These are phyloP conservation scores for Cryptocephalus moraei DNA, from an alignment of 2,888 invertebrate genomes.

Conservation along the genomic window DNA sequence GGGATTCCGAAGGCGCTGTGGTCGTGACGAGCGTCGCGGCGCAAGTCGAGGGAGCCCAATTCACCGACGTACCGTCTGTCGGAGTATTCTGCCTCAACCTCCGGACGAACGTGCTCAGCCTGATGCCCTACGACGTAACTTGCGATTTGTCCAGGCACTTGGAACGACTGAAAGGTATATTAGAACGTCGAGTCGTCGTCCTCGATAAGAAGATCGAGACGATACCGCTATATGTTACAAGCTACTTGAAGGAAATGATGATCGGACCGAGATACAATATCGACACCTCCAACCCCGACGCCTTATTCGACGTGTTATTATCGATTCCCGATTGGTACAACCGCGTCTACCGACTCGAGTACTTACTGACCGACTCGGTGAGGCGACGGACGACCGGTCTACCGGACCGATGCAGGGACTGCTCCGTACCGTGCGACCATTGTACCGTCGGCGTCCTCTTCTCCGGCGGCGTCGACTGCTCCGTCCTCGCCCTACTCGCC, in stretches of 20 bases:
- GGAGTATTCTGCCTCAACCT: slow-evolving; percentile 48
- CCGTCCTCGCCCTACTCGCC: slow-evolving; percentile 75
- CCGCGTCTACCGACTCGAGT: slow-evolving; percentile 40
- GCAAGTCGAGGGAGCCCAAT: slow-evolving; percentile 43
- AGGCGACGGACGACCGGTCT: slow-evolving; percentile 49
- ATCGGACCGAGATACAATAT: slow-evolving; percentile 2
- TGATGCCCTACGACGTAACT: slow-evolving; percentile 35
- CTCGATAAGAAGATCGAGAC: no score
- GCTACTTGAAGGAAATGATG: not conserved
- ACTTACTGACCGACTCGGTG: slow-evolving; percentile 49
- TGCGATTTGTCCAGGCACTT: no score
- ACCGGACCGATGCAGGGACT: slow-evolving; percentile 52
- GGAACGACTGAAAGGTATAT: no score
- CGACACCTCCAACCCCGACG: slow-evolving; percentile 25
- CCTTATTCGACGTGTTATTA: slow-evolving; percentile 33
- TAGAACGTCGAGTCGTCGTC: no score
- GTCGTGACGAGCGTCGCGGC: slow-evolving; percentile 46
- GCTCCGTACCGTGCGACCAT: slow-evolving; percentile 40
- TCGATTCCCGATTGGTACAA: slow-evolving; percentile 23
- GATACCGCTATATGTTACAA: no score
- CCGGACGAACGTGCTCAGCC: slow-evolving; percentile 25
- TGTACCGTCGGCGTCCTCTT: slow-evolving; percentile 56
- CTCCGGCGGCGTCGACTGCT: slow-evolving; percentile 94
- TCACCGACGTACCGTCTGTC: slow-evolving; percentile 53
- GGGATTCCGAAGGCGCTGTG: slow-evolving; percentile 34